These are phyloP conservation scores for Silurus meridionalis DNA, from an alignment of 2,113 vertebrate genomes.

Conservation along the genomic window DNA sequence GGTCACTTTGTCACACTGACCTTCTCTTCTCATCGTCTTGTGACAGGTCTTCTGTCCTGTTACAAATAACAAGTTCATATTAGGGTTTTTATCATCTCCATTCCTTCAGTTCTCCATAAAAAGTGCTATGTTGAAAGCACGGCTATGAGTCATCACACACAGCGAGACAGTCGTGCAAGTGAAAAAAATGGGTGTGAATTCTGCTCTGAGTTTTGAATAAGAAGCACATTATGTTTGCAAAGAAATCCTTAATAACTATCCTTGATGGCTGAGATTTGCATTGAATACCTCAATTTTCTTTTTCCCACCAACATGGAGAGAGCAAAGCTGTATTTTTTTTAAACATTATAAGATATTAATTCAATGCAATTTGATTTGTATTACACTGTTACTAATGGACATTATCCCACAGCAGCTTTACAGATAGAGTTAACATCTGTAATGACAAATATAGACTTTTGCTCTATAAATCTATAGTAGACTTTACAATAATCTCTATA, in stretches of 20 bases:
- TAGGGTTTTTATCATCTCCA: conserved; percentile 22
- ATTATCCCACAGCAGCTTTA: no score
- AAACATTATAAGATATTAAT: no score
- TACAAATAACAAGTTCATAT: conserved; percentile 65
- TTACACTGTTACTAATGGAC: no score
- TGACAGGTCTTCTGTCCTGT: conserved; percentile 85
- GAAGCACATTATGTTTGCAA: background rate
- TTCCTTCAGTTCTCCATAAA: background rate
- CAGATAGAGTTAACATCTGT: no score
- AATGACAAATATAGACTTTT: no score
- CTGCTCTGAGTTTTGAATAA: background rate
- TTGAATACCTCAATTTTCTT: background rate
- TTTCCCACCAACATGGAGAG: background rate
- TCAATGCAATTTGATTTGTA: no score
- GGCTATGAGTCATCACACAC: background rate
- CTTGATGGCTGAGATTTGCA: background rate
- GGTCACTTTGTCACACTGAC: conserved; percentile 61
- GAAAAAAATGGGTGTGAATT: background rate
- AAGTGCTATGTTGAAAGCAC: background rate
- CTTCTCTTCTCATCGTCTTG: conserved; percentile 92
- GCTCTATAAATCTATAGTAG: no score
- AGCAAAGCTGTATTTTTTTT: no score
- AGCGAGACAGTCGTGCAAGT: background rate
- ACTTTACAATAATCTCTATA: no score
- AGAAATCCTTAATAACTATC: background rate